A percentile compares a stretch with the other conserved stretches of the same genome.
These are phyloP conservation scores for Chunga burmeisteri DNA, from an alignment of 2,113 vertebrate species.

Conservation along the genomic window DNA sequence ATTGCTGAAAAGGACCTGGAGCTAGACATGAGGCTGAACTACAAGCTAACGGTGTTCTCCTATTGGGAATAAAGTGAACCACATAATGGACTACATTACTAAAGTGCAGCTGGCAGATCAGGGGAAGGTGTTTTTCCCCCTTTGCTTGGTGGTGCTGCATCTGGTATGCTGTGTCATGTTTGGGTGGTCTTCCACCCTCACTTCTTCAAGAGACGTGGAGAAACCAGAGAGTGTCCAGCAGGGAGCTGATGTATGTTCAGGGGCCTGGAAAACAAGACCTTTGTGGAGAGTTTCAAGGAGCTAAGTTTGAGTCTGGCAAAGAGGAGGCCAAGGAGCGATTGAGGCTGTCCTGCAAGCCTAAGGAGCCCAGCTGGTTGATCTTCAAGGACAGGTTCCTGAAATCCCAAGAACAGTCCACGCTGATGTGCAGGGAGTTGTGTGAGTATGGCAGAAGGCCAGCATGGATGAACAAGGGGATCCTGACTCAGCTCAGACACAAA, in stretches of 20 bases:
- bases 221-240: neutral
- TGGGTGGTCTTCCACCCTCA: neutral
- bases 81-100: fast-evolving
- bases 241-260: neutral
- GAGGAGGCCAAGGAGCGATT: neutral
- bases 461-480: neutral
- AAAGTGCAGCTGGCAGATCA: neutral
- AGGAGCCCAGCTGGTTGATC: neutral
- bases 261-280: neutral
- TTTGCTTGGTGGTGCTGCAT: neutral
- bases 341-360: neutral
- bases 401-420: neutral
- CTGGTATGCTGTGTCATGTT: neutral
- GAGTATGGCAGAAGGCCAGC: neutral
- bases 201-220: neutral
- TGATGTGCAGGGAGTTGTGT: neutral
- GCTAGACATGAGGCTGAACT: neutral
- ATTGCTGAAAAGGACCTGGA: neutral
- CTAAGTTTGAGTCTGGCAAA: neutral
- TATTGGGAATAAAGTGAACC: neutral
- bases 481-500: neutral
- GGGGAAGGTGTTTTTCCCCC: neutral
- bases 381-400: neutral
- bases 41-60: neutral
- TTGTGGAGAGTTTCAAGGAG: neutral